Base-by-base conservation (phyloP, 1,140 invertebrate genomes). In the Plodia interpunctella region DNA sequence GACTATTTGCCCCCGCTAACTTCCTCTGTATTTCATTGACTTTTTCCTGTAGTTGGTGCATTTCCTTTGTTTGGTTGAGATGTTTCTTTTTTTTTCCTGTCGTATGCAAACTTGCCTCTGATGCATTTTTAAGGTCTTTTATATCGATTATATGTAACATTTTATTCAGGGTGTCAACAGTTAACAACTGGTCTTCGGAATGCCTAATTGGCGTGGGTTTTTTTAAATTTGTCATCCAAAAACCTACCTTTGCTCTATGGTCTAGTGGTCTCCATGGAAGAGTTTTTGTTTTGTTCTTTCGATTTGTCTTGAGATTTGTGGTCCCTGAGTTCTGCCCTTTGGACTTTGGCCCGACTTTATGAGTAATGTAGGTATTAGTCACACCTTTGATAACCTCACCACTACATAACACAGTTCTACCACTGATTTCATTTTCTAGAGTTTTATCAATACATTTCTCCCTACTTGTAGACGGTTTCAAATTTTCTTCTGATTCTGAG, bases 131-230 rank as follows among this genome's bases (percentile, higher is more conserved):
- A 15, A n/a, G 38, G 15, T 44, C 38, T 44, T 44, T 44, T 44
- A 44, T 15, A 28, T 25, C 25, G 32, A 69, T 32, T 25, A 70
- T 10, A 57, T 38, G 19, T 30, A 74, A 60, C 69, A 77, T 74
- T 68, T 73, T 74, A 25, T 70, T 59, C 13, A 77, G 55, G 2
- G 72, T 67, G 32, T 76, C 71, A 9, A 62, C 5, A 1, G 74
- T 70, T 18, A 76, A 50, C 9, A 75, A 56, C 13, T 57, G 32
- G 13, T 68, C 65, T 0, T 63, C 54, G n/a, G n/a, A 2, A 15
- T 44, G n/a, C 1, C 0, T 15, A 15, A 44, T 15, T 44, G 38
- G 38, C n/a, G 1, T n/a, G 10, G 5, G 13, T 44, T 44, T n/a
- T 15, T 10, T 15, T 15, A 9, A 11, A 6, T 32, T 32, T 32